Base-by-base conservation (phyloP, 2,113 vertebrate genomes). In the Perca fluviatilis region DNA sequence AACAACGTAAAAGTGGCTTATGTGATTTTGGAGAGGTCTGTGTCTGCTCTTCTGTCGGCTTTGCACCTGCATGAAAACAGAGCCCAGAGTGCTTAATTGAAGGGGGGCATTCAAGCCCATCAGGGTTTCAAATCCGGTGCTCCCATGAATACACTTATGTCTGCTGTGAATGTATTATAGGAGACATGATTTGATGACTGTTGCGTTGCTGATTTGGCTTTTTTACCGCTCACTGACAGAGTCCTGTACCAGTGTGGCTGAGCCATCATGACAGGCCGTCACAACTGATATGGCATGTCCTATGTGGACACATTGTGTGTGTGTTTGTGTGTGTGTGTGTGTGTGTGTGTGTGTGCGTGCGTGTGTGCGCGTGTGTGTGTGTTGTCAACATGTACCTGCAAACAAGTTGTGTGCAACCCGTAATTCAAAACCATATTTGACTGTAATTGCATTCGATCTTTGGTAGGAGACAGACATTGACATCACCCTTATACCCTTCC, bases 221-320 rank as follows among this genome's bases (percentile, higher is more conserved):
- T 43, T 72, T 74, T 19, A 15, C 58, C 19, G n/a, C 13, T 58
- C 21, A 1, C 43, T 72, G 78, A 73, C 69, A 47, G 56, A 72
- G 50, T 69, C 74, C 57, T 86, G 79, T 57, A 53, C 80, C 57
- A 71, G 19, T 58, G 50, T 19, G 40, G 30, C 58, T 79, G 77
- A 88, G 72, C 63, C 40, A 8, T 50, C 60, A 82, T 65, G 88
- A 89, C 82, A 83, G 63, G 60, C 85, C 88, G 84, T 79, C 69
- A 30, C 78, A 65, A 50, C 36, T 71, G 74, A 85, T 91, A 27
- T 33, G 47, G 46, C 64, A 16, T 69, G 63, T 74, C 3, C 50
- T 72, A 53, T 46, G 49, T 54, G 56, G 14, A 40, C 40, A 40
- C 9, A 40, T 9, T 79, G 66, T 79, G 70, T 57, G 46, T 27